Conservation (phyloP, 2,113 vertebrate species). For the Lophochroa leadbeateri region DNA sequence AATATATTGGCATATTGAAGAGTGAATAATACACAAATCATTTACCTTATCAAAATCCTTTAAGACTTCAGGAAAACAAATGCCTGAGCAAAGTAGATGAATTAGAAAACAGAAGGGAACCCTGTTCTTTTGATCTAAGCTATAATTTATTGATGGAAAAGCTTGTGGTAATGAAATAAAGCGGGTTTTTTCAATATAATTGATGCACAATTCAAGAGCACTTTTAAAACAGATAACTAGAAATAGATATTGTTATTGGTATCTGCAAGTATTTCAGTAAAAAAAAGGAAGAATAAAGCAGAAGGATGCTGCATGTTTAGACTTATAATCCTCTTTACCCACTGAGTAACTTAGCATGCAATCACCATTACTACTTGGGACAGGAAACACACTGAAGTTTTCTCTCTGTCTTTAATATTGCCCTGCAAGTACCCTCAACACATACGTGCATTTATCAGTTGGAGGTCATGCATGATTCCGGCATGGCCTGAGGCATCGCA, state of each 20-base stretch:
- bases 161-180: neutral
- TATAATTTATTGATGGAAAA: neutral
- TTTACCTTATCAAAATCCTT: neutral
- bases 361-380: neutral
- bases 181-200: neutral
- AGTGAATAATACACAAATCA: neutral
- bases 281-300: neutral
- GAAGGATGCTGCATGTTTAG: neutral
- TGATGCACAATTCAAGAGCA: neutral
- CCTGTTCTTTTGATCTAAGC: neutral
- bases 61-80: neutral
- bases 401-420: neutral
- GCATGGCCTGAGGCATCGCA: accelerated
- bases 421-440: neutral
- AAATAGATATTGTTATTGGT: neutral
- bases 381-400: neutral
- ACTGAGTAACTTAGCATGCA: accelerated
- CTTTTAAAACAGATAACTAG: neutral
- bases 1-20: neutral
- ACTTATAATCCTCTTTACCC: neutral
- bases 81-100: neutral
- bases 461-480: neutral
- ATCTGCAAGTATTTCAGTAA: neutral
- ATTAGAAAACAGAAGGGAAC: neutral
- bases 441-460: accelerated